phyloP scores from a whole-genome alignment of 2,797 vertebrate species.

The Ptychadena robeensis region DNA sequence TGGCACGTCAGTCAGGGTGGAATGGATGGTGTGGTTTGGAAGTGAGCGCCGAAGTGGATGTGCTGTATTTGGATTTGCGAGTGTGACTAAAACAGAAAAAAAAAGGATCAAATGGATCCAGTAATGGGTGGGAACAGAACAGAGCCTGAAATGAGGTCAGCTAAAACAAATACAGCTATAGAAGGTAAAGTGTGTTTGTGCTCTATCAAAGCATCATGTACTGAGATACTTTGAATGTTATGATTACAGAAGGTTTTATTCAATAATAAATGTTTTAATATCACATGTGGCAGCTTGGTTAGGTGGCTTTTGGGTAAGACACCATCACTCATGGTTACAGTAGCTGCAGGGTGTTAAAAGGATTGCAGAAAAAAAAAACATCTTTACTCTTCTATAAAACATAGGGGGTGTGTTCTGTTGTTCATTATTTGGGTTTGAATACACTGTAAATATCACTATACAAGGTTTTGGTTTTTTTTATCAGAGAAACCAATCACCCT shows the following conservation, averaged over 20 bases:
- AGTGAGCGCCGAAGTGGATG: slow-evolving; percentile 58
- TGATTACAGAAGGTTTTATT: slow-evolving; percentile 9
- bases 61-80: slow-evolving; percentile 60
- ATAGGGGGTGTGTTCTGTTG: too few species aligned
- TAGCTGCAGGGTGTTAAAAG: too few species aligned
- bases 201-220: slow-evolving; percentile 16
- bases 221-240: not conserved
- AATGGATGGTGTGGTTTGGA: slow-evolving; percentile 62
- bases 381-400: too few species aligned
- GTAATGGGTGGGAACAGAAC: slow-evolving; percentile 55
- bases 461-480: too few species aligned
- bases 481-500: too few species aligned
- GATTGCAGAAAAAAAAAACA: too few species aligned
- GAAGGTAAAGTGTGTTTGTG: slow-evolving; percentile 47
- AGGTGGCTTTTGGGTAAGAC: too few species aligned
- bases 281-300: too few species aligned
- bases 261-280: too few species aligned
- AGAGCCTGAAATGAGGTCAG: slow-evolving; percentile 50
- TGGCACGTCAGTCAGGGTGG: slow-evolving; percentile 51
- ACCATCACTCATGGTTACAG: too few species aligned
- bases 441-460: too few species aligned
- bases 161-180: slow-evolving; percentile 55
- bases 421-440: too few species aligned
- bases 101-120: slow-evolving; percentile 42
- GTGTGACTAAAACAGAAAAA: slow-evolving; percentile 56